phyloP scores from a whole-genome alignment of 2,113 vertebrate species.

The Chloebia gouldiae region DNA sequence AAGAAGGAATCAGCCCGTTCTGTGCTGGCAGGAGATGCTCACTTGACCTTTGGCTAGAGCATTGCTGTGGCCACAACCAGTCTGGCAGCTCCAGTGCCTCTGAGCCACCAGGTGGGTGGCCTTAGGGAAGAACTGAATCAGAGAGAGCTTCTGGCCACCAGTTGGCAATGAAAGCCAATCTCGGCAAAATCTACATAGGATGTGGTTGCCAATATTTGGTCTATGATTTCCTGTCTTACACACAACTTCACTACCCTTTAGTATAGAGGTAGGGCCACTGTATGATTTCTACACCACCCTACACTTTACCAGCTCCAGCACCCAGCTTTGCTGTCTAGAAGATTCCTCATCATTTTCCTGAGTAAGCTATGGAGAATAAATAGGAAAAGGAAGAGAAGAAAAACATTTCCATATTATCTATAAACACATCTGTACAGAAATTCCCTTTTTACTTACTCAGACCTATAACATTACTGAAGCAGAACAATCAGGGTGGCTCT shows the following conservation, averaged over 20 bases:
- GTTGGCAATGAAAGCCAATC: not conserved
- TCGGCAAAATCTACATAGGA: not conserved
- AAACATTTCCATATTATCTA: not conserved
- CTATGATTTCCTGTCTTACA: not conserved
- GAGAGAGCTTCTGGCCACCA: not conserved
- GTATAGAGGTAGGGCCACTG: not conserved
- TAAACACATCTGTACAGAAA: not conserved
- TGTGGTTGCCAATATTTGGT: not conserved
- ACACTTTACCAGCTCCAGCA: not conserved
- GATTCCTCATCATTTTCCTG: not conserved
- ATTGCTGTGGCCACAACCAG: not conserved
- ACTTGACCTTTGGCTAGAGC: not conserved
- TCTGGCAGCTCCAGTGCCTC: not conserved
- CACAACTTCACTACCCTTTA: not conserved
- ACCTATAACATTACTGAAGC: not conserved
- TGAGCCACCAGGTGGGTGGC: conserved; percentile 5
- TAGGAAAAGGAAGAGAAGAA: not conserved
- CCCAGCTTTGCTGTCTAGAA: not conserved
- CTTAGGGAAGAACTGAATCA: not conserved
- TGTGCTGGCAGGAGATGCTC: not conserved
- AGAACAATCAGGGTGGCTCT: not conserved
- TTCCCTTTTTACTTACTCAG: not conserved
- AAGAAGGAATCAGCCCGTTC: not conserved
- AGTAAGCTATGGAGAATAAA: not conserved
- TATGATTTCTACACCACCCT: not conserved